Percentiles rank a stretch among this genome's conserved stretches.
These are phyloP conservation scores for Nomada lathburiana DNA, from an alignment of 2,888 invertebrate species.

Conservation along the genomic window DNA sequence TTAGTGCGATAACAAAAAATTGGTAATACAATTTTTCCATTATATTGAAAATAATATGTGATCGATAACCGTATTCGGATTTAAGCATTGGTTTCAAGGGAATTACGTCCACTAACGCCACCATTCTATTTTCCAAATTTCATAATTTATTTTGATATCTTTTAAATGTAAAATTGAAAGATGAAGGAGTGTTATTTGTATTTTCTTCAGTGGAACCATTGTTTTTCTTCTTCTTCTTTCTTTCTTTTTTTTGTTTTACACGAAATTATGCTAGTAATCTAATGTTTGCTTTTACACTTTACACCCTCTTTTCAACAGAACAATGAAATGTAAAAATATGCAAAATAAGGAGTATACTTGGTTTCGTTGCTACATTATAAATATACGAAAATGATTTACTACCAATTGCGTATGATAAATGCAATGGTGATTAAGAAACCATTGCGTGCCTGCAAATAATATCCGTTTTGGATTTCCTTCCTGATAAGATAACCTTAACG, in stretches of 20 bases:
- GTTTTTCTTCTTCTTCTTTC: neutral
- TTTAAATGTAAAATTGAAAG: neutral
- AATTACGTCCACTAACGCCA: neutral
- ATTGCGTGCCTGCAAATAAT: conserved; percentile 34
- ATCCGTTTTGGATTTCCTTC: conserved; percentile 25
- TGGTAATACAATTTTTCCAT: neutral
- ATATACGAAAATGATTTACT: neutral
- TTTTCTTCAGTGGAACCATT: neutral
- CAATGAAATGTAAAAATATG: neutral
- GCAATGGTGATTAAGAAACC: conserved; percentile 19
- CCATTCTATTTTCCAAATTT: neutral
- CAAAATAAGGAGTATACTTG: neutral
- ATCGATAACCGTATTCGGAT: too few species aligned
- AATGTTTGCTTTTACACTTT: neutral
- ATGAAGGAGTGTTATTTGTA: neutral
- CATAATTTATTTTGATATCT: neutral
- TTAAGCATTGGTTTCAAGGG: too few species aligned
- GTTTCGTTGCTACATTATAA: neutral
- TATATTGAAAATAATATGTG: neutral
- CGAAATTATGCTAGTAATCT: too few species aligned
- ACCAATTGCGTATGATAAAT: neutral
- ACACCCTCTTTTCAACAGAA: neutral
- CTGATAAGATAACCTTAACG: conserved; percentile 58
- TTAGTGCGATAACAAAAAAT: neutral
- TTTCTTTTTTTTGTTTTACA: neutral